Percentiles rank a stretch among this genome's conserved stretches.
phyloP scores from a whole-genome alignment of 2,113 vertebrate species.

The Heliornis fulica region DNA sequence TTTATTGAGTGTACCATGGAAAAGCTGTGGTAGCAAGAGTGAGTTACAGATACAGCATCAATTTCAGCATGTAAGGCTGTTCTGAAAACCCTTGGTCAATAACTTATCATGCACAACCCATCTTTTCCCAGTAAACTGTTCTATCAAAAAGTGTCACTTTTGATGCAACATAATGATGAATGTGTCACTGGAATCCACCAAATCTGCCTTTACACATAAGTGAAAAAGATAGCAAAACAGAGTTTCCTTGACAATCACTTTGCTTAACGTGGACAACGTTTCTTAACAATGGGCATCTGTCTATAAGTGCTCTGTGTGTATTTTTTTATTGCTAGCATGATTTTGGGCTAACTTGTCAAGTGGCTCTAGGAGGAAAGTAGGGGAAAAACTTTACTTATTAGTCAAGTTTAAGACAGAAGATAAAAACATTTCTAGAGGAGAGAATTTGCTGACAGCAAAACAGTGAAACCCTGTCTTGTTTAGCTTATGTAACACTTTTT shows the following conservation, averaged over 20 bases:
- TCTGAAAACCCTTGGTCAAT: background rate
- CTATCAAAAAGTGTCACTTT: background rate
- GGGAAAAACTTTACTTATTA: background rate
- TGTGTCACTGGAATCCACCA: background rate
- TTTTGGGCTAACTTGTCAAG: background rate
- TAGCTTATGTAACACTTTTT: background rate
- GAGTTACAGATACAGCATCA: background rate
- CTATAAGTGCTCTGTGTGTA: background rate
- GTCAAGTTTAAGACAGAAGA: background rate
- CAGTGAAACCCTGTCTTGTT: background rate
- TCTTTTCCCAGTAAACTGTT: background rate
- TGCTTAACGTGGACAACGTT: too few species aligned
- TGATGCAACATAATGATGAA: background rate
- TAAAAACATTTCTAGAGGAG: background rate
- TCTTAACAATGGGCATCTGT: background rate
- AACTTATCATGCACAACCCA: accelerated
- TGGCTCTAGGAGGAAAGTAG: background rate
- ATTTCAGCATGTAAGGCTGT: background rate
- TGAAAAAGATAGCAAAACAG: background rate
- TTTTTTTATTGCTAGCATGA: background rate
- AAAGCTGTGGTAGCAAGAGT: background rate
- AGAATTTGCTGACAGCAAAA: background rate
- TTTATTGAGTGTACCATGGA: background rate
- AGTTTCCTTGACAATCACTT: background rate
- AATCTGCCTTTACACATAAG: background rate